Evolutionary conservation across 2,113 vertebrate genomes (phyloP).

Genomic region (Micromys minutus): DNA sequence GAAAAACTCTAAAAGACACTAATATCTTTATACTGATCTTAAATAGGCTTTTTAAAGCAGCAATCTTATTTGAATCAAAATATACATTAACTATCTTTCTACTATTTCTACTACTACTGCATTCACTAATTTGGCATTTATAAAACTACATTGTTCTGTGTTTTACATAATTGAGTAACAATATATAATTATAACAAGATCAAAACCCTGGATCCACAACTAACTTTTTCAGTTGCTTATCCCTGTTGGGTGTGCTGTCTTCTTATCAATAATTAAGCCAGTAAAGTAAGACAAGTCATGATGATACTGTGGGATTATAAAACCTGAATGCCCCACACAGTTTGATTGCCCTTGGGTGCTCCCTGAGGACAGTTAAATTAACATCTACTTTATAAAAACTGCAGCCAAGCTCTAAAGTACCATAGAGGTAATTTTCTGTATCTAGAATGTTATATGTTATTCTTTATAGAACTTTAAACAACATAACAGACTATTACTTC

Average conservation of each 20-base stretch:
- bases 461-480: not conserved
- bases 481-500: constrained; percentile 16
- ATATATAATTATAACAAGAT: not conserved
- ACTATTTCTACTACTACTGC: constrained; percentile 1
- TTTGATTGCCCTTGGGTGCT: not conserved
- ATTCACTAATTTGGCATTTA: not conserved
- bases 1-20: constrained; percentile 30
- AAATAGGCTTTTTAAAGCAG: not conserved
- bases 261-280: not conserved
- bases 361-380: not conserved
- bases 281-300: not conserved
- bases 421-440: constrained; percentile 25
- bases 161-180: constrained; percentile 1
- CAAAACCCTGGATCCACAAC: constrained; percentile 1
- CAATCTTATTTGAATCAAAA: constrained; percentile 35
- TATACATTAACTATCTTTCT: not conserved
- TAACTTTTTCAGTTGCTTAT: not conserved
- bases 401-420: constrained; percentile 2
- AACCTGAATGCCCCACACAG: not conserved
- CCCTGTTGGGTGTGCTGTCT: not conserved
- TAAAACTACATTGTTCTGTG: not conserved
- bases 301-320: not conserved
- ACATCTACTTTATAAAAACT: constrained; percentile 51
- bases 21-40: not conserved
- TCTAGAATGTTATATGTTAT: constrained; percentile 18